Evolutionary conservation across 2,888 invertebrate species (phyloP).

Genomic region (Aspidapion aeneum): DNA sequence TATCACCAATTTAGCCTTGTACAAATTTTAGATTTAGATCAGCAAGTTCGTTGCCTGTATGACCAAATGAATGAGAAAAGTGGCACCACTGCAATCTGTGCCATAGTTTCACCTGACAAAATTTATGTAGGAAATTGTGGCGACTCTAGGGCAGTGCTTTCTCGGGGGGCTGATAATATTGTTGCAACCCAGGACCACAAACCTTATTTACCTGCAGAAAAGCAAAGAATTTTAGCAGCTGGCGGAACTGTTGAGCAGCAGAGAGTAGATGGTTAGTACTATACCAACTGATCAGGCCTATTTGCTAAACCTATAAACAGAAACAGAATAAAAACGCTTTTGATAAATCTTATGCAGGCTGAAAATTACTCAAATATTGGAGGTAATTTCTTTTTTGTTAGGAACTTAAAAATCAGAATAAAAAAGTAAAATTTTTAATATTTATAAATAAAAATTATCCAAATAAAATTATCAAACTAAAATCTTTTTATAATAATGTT

Average conservation of each 20-base stretch:
- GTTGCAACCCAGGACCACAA: conserved; percentile 97
- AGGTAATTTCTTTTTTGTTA: no score
- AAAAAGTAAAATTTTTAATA: no score
- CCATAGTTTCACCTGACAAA: conserved; percentile 85
- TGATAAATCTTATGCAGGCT: no score
- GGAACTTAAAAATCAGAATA: no score
- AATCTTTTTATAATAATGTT: no score
- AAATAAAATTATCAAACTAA: no score
- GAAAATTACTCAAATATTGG: no score
- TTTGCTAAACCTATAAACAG: no score
- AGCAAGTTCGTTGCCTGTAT: background rate
- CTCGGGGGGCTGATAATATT: conserved; percentile 73
- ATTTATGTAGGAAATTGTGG: conserved; percentile 91
- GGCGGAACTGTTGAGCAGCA: conserved; percentile 98
- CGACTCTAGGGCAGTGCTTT: conserved; percentile 91
- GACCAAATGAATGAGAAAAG: conserved; percentile 67
- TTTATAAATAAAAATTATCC: no score
- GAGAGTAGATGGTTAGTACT: conserved; percentile 85
- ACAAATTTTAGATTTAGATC: background rate
- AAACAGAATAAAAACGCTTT: no score
- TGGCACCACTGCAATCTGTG: conserved; percentile 98
- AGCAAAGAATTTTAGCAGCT: conserved; percentile 81
- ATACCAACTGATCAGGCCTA: no score
- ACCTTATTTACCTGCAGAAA: conserved; percentile 84
- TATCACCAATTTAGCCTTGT: no score